These are phyloP conservation scores for Aphelocoma coerulescens DNA, from an alignment of 2,113 vertebrate genomes.

Conservation along the genomic window DNA sequence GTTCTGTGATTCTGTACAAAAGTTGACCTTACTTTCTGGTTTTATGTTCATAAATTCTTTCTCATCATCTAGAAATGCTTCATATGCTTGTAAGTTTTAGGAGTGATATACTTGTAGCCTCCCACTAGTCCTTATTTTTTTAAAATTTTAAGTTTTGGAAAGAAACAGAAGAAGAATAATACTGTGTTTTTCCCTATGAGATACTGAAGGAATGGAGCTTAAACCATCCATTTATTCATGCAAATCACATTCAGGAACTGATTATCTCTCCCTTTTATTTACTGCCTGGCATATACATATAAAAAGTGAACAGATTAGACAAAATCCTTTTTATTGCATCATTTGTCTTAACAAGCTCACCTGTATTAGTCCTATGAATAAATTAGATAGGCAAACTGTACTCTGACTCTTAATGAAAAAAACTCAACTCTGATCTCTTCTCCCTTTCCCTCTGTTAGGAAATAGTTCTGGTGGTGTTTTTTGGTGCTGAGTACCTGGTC, in stretches of 20 bases:
- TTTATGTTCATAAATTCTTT: background rate
- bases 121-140: background rate
- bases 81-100: background rate
- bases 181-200: background rate
- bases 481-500: constrained; percentile 86
- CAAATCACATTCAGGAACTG: background rate
- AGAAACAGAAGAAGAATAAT: background rate
- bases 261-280: background rate
- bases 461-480: constrained; percentile 90
- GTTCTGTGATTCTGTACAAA: background rate
- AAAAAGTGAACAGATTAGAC: background rate
- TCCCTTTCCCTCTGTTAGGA: constrained; percentile 72
- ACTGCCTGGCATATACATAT: background rate
- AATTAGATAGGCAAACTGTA: background rate
- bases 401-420: background rate
- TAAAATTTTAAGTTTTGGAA: background rate
- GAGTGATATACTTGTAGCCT: background rate
- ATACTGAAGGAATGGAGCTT: background rate
- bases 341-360: background rate
- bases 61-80: background rate
- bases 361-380: background rate
- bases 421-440: background rate
- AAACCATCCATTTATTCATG: background rate
- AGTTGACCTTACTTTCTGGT: background rate
- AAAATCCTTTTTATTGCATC: background rate